Conservation (phyloP, 2,888 invertebrate species). For the Entomobrya multifasciata region DNA sequence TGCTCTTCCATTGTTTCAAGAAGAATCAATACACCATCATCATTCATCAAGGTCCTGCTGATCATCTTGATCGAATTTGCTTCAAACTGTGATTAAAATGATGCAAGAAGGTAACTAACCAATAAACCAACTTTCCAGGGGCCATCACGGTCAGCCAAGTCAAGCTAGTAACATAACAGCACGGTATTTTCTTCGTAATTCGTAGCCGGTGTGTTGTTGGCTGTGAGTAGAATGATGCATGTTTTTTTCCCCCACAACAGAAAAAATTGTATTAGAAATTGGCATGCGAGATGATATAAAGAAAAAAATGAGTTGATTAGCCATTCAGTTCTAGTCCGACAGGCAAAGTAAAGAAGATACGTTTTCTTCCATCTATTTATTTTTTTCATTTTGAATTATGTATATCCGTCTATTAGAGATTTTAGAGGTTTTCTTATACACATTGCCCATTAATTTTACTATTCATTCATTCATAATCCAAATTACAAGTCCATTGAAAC, state of each 20-base stretch:
- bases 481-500: conserved; percentile 53
- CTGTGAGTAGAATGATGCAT: too few species aligned
- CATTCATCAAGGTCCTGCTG: background rate
- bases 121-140: conserved; percentile 58
- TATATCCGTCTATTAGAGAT: background rate
- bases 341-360: too few species aligned
- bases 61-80: conserved; percentile 37
- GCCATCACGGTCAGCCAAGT: conserved; percentile 42
- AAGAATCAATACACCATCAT: conserved; percentile 3
- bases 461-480: conserved; percentile 53
- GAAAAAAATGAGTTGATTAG: conserved; percentile 43
- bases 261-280: conserved; percentile 34
- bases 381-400: too few species aligned
- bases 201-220: background rate
- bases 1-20: conserved; percentile 24
- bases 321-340: background rate
- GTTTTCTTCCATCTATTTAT: too few species aligned
- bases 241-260: too few species aligned
- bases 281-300: conserved; percentile 44
- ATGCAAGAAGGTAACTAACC: conserved; percentile 19
- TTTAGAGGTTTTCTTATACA: background rate
- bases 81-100: conserved; percentile 49
- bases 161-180: background rate
- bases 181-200: background rate
- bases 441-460: conserved; percentile 44